Evolutionary conservation across 2,797 vertebrate genomes (phyloP), one percentile per base, ranked within the genome.

Genomic region (Lepidocolaptes lacrymiger): DNA sequence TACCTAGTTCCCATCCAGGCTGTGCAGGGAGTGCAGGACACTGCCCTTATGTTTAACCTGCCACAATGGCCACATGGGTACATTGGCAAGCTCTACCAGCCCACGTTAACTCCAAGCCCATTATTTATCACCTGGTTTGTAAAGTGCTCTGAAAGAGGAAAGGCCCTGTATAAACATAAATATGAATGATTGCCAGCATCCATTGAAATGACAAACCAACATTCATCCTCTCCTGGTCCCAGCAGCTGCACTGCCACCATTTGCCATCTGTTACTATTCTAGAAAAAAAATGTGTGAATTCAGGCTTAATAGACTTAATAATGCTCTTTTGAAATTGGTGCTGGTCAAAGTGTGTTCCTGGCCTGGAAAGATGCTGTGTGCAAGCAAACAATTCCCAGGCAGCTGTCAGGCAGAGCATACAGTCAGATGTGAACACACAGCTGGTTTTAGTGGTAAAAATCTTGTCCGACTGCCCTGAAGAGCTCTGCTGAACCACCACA

Each of bases 191-290:
- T 93, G 80, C 68, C 90, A 74, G 58, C 61, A 81, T 49, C 46
- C 73, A 61, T 5, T 80, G 90, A 88, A 90, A 61, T 34, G 73
- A 93, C 82, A 95, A 86, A 82, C 66, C 62, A 85, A 66, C 74
- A 93, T 72, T 63, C 78, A 85, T 82, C 55, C 77, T 87, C 43
- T 87, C 63, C 67, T 1, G 1, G 55, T 62, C 23, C 55, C 11
- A 1, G 87, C 85, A 95, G 89, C 81, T 96, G 73, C 18, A 74
- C 62, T 0, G 0, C 28, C 75, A 93, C 54, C 51, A 68, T 86
- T 81, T 91, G 79, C 92, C 93, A 90, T 93, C 93, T 96, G 93
- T 83, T 90, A 86, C 59, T 56, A 75, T 67, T 88, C 23, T 44
- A 62, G 74, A 62, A 88, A 44, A 68, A 89, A 85, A 91, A 80